A percentile compares a stretch with the other conserved stretches of the same genome.
Conservation (phyloP, 2,797 vertebrate species). For the Hozukius guyotensis region DNA sequence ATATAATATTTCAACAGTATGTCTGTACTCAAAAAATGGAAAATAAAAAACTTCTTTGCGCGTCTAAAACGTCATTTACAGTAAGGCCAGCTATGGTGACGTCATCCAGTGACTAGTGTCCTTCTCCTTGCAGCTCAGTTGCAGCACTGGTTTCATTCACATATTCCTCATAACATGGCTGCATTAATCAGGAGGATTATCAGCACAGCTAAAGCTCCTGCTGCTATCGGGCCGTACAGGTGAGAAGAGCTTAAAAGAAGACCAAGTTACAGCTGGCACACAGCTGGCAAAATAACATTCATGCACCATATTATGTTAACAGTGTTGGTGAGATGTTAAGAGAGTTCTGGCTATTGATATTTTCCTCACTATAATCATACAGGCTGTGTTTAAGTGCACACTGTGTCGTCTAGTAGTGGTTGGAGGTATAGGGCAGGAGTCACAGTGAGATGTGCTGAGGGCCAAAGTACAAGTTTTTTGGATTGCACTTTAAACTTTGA, state of each 20-base stretch:
- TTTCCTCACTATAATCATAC: neutral
- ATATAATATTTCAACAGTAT: fast-evolving
- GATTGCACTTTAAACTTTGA: slow-evolving; percentile 27
- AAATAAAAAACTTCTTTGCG: neutral
- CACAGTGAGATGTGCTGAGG: neutral
- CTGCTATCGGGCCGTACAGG: slow-evolving; percentile 93
- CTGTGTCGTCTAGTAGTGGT: neutral
- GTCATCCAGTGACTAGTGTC: fast-evolving
- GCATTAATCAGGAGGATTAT: slow-evolving; percentile 88
- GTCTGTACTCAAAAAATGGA: neutral
- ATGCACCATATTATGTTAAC: neutral
- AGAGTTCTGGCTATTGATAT: neutral
- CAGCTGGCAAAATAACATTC: neutral
- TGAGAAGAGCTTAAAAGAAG: slow-evolving; percentile 59
- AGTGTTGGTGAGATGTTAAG: neutral
- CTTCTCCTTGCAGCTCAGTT: neutral
- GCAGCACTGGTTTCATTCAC: neutral
- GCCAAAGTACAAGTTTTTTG: slow-evolving; percentile 36
- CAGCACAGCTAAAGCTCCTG: slow-evolving; percentile 84
- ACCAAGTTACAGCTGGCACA: neutral
- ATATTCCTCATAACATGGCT: slow-evolving; percentile 60
- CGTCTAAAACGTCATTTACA: slow-evolving; percentile 1
- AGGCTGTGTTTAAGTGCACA: neutral
- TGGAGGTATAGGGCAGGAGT: neutral
- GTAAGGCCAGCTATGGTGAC: neutral